A percentile compares a stretch with the other conserved stretches of the same genome.
Evolutionary conservation across 53 echinoderm and acorn worm species (phyloP).

Genomic region (Apostichopus leukothele): DNA sequence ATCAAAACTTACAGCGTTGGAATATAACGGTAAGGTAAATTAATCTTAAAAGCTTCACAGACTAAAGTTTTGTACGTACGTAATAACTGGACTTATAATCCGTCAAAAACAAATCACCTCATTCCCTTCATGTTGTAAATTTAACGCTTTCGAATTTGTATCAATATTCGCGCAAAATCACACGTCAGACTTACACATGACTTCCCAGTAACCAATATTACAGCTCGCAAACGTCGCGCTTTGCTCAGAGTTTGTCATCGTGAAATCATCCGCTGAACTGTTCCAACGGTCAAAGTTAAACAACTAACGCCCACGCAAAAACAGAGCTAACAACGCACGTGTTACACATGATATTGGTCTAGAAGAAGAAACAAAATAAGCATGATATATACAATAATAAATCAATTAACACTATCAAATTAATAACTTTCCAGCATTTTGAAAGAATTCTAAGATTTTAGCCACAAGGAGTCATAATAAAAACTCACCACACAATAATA

Average conservation of each 20-base stretch:
- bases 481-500: constrained; percentile 25
- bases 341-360: neutral
- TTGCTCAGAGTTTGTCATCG: neutral
- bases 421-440: neutral
- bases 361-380: neutral
- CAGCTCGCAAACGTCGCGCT: too few species aligned
- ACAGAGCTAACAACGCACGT: neutral
- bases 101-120: too few species aligned
- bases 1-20: too few species aligned
- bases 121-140: too few species aligned
- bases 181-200: too few species aligned
- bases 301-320: constrained; percentile 44
- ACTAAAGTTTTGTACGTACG: too few species aligned
- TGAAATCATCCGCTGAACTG: neutral
- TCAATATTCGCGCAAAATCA: too few species aligned
- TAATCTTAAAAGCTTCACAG: too few species aligned
- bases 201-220: too few species aligned
- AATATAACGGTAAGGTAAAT: too few species aligned
- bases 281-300: constrained; percentile 45
- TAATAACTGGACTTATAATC: too few species aligned
- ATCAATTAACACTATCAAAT: neutral
- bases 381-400: neutral
- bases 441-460: neutral
- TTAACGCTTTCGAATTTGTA: too few species aligned
- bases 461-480: neutral